phyloP scores from a whole-genome alignment of 2,113 vertebrate genomes.

The Rhynchopsitta pachyrhyncha region DNA sequence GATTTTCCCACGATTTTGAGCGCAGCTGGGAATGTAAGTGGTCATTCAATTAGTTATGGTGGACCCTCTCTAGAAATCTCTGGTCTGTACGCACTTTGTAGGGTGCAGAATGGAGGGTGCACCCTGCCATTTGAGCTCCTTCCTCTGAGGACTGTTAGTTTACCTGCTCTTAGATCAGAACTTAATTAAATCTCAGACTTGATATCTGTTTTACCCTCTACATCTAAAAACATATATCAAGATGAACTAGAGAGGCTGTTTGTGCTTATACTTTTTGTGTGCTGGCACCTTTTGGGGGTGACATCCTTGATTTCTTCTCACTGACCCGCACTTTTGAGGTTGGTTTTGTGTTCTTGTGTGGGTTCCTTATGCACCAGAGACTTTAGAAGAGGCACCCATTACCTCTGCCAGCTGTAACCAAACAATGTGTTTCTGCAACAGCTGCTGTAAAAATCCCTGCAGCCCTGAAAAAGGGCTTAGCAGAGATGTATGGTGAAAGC shows the following conservation, averaged over 20 bases:
- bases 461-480: not conserved
- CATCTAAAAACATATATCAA: not conserved
- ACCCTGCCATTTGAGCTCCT: not conserved
- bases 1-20: not conserved
- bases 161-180: not conserved
- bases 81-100: accelerated
- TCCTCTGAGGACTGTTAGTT: not conserved
- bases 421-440: not conserved
- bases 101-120: not conserved
- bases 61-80: accelerated
- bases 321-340: not conserved
- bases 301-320: not conserved
- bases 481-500: not conserved
- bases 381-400: accelerated
- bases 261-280: not conserved
- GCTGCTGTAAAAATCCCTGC: not conserved
- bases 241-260: accelerated
- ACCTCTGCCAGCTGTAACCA: not conserved
- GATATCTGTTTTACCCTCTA: not conserved
- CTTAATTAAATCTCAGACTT: not conserved
- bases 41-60: accelerated
- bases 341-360: not conserved
- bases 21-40: not conserved
- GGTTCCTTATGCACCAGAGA: not conserved
- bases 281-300: accelerated